Base-by-base conservation (phyloP, 2,797 vertebrate species). In the Galagoides demidoff region DNA sequence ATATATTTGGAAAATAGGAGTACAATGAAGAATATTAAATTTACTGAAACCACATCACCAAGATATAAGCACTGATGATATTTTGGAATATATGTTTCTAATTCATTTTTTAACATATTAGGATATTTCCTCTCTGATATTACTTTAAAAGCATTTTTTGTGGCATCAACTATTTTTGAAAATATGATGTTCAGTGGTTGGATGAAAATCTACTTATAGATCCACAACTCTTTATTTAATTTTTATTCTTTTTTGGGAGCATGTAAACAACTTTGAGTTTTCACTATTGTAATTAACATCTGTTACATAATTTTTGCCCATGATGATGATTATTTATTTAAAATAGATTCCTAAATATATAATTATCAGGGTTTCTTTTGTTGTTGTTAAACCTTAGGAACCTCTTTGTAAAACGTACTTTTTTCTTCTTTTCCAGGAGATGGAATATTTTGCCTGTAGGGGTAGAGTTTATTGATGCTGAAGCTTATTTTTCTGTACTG, bases 401-500 rank as follows among this genome's bases (percentile, higher is more conserved):
- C n/a, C 85, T 91, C 59, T 85, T 94, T 92, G n/a, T 59, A n/a
- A 88, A 92, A 92, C n/a, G 0, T 78, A 8, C 1, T 77, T 84
- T 49, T 89, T n/a, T 70, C 8, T 92, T 90, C 7, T 92, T 90
- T 63, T 7, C 23, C 76, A 71, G 25, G 63, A 74, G 64, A 61
- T 76, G 25, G 34, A 68, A 57, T 71, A 77, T 23, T 81, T 96
- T 91, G 43, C 63, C 84, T 79, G 59, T 94, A 70, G 27, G 17
- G 3, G 63, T 90, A 92, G 13, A 85, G 34, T 71, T 94, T 68
- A 94, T 89, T 34, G 16, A 90, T 84, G 37, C 20, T 91, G 49
- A 77, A 85, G 49, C 88, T 89, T 70, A 91, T 78, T 94, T 92
- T 91, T n/a, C 63, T 63, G 74, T 34, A 45, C 22, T 82, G 49